Conservation (phyloP, 2,113 vertebrate genomes). For the Gadus chalcogrammus region DNA sequence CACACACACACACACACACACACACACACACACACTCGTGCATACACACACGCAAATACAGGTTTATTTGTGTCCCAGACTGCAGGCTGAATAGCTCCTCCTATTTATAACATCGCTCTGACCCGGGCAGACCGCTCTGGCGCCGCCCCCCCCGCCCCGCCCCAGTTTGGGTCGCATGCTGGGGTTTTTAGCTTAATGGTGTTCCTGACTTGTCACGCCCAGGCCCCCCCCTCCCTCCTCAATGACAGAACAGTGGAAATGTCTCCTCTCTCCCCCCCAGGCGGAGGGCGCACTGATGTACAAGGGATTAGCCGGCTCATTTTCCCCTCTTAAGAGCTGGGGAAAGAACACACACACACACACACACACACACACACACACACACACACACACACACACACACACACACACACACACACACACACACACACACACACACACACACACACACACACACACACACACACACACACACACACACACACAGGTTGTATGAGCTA, state of each 20-base stretch:
- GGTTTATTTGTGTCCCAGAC: conserved; percentile 50
- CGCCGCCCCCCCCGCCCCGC: conserved; percentile 9
- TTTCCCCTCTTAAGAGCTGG: conserved; percentile 60
- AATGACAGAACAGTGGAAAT: conserved; percentile 26
- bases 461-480: neutral
- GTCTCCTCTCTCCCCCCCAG: conserved; percentile 20
- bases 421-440: conserved; percentile 58
- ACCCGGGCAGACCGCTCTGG: conserved; percentile 33
- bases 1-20: neutral
- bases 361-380: conserved; percentile 56
- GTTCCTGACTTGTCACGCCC: conserved; percentile 15
- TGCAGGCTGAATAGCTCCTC: conserved; percentile 34
- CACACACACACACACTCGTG: too few species aligned
- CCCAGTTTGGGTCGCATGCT: conserved; percentile 26
- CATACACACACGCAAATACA: neutral
- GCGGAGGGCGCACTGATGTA: conserved; percentile 44
- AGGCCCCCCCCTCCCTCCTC: conserved; percentile 6
- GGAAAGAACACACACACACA: conserved; percentile 65
- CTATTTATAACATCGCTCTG: conserved; percentile 44
- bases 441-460: neutral
- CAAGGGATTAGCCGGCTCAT: conserved; percentile 60
- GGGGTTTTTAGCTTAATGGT: conserved; percentile 27
- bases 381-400: neutral
- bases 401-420: conserved; percentile 53
- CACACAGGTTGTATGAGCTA: conserved; percentile 30